Evolutionary conservation across 2,113 vertebrate species (phyloP).

Genomic region (Channa maculata): DNA sequence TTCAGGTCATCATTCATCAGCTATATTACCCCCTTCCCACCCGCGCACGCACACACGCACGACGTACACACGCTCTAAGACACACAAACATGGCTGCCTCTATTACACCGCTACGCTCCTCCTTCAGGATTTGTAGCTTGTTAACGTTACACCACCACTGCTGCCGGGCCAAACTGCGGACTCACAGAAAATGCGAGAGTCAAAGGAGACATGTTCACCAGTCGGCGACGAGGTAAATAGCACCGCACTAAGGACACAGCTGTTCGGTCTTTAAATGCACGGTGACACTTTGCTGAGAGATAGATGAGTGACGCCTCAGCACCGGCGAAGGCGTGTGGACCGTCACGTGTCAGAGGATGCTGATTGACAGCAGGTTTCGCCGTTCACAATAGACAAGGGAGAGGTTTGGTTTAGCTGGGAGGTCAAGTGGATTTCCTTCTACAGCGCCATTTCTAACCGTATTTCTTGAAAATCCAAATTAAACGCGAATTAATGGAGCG

Average conservation of each 20-base stretch:
- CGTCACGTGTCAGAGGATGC: constrained; percentile 64
- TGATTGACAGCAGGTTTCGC: constrained; percentile 57
- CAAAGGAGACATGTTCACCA: constrained; percentile 73
- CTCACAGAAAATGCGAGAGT: constrained; percentile 71
- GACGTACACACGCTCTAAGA: constrained; percentile 24
- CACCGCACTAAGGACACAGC: neutral
- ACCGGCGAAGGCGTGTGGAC: constrained; percentile 49
- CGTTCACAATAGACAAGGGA: constrained; percentile 13
- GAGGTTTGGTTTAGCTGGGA: constrained; percentile 10
- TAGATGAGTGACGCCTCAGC: constrained; percentile 23
- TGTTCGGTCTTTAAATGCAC: neutral
- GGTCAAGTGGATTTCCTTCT: neutral
- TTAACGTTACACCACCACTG: constrained; percentile 66
- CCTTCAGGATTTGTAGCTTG: constrained; percentile 75
- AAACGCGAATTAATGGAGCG: no score
- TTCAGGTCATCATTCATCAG: constrained; percentile 2
- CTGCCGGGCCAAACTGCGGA: constrained; percentile 69
- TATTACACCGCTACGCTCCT: constrained; percentile 78
- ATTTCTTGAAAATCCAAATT: no score
- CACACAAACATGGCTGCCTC: constrained; percentile 81
- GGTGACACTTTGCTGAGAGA: constrained; percentile 8
- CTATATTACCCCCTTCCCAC: neutral
- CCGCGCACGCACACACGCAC: constrained; percentile 13
- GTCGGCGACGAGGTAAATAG: constrained; percentile 73
- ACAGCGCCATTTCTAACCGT: no score